Evolutionary conservation across 1,140 invertebrate species (phyloP), one percentile per base, ranked within the genome.

Genomic region (Drosophila tsacasi): DNA sequence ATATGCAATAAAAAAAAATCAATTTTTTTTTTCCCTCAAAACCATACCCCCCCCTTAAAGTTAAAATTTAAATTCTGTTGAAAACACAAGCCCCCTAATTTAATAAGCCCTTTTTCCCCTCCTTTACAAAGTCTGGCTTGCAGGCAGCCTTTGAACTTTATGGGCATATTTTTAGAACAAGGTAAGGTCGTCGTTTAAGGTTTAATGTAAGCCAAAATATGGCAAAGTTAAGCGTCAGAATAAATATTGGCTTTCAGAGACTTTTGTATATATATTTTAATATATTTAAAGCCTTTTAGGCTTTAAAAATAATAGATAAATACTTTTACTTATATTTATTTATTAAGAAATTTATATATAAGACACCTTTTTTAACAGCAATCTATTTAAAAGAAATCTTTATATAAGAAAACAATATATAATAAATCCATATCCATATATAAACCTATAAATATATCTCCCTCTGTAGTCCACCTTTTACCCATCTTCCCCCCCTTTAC

Each of bases 161-260:
- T 5, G 52, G 8, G 23, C 21, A 37, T 55, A 55, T 55, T 55
- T 55, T 55, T 55, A 55, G 52, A 37, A 23, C 32, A 55, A 55
- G 32, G 52, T 37, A 55, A 37, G 52, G 52, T 54, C 30, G 52
- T 54, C 30, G 13, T 54, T 54, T 10, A 37, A 35, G 52, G 32
- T n/a, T 37, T 37, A 55, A 37, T 55, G 19, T 12, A 32, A 17
- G 21, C 32, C 13, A 37, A 37, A 37, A 17, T 23, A 37, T 37
- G 32, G 32, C 32, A 9, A 32, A 4, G 32, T 32, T 32, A 2
- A 32, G 10, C 3, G 32, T 10, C 52, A 37, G 2, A 55, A 37
- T 23, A 55, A 55, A 55, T 55, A 55, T 37, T 37, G 52, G 32
- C 10, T 23, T 37, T 23, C 17, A 21, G 19, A 17, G 2, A 35